These are phyloP conservation scores for Rhinolophus sinicus DNA, from an alignment of 2,113 vertebrate genomes.

Conservation along the genomic window DNA sequence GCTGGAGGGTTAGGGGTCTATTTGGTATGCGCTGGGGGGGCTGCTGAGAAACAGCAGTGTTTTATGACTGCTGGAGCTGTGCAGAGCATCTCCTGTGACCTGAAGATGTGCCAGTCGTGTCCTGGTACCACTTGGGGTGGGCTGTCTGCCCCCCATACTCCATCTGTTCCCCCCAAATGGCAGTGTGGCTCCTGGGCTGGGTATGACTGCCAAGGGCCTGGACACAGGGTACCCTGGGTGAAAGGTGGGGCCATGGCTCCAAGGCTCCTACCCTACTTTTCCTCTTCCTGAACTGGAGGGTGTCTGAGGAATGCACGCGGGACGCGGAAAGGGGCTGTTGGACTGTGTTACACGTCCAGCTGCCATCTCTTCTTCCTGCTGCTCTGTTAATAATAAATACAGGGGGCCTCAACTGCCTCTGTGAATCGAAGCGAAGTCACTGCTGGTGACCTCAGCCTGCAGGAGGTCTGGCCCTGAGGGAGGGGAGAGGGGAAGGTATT, in stretches of 20 bases:
- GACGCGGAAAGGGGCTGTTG: neutral
- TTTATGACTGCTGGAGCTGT: constrained; percentile 51
- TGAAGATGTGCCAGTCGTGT: constrained; percentile 48
- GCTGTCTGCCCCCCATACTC: neutral
- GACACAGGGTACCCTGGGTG: constrained; percentile 23
- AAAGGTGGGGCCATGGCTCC: neutral
- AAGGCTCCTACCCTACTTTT: neutral
- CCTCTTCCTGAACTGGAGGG: constrained; percentile 53
- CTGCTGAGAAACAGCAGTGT: constrained; percentile 48
- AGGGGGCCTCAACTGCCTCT: neutral
- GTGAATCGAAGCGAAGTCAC: constrained; percentile 44
- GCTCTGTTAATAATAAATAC: constrained; percentile 42
- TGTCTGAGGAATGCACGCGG: neutral
- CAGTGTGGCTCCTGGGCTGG: constrained; percentile 52
- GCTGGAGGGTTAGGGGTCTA: neutral
- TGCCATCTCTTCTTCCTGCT: constrained; percentile 36
- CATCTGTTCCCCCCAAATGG: neutral
- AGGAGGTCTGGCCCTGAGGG: constrained; percentile 34
- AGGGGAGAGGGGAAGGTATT: neutral
- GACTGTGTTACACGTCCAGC: constrained; percentile 8
- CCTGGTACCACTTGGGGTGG: constrained; percentile 56
- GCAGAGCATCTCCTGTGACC: constrained; percentile 56
- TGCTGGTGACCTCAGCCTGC: constrained; percentile 51
- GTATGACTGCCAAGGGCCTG: constrained; percentile 26
- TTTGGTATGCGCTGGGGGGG: neutral